Base-by-base conservation (phyloP, 2,888 invertebrate species). In the Agrochola macilenta region DNA sequence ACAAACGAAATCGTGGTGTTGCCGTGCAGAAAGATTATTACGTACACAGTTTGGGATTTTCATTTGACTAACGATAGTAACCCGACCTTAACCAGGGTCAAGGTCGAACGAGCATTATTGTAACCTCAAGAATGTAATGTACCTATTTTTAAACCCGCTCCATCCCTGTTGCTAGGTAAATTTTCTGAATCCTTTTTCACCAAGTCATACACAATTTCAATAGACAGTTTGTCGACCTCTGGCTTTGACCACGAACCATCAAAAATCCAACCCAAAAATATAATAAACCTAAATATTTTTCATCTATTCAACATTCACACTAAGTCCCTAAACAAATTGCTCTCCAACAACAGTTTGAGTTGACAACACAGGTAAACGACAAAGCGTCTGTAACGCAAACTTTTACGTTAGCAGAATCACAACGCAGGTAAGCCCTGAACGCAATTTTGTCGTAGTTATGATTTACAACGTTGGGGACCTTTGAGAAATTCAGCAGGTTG, bases 371-470 rank as follows among this genome's bases (percentile, higher is more conserved):
- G 46, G 63, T 74, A 86, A 70, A 78, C 64, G 57, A 86, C 76
- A 87, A 83, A 81, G 81, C 76, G 69, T 69, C 46, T 86, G 76
- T 70, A 86, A 87, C 88, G 88, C 74, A 81, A 88, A 87, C 86
- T 87, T 88, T 87, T 79, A 77, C 86, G 88, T 88, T 69, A 79
- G 76, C 72, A 66, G 79, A 88, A 83, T 83, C 88, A 81, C 79
- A 74, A 79, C 78, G 66, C 39, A 49, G 76, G 83, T 79, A 76
- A 85, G 49, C 76, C 78, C 74, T 74, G 78, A 76, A 78, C 89
- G 84, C 76, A 88, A 88, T 88, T 88, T 87, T 85, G 82, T 83
- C 89, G 73, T 76, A 69, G 87, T 77, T 85, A 81, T 88, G 88
- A 88, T 88, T 88, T 88, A 88, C 61, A 78, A 60, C 71, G 65